These are phyloP conservation scores for Heteromurus nitidus DNA, from an alignment of 2,888 invertebrate genomes.

Conservation along the genomic window DNA sequence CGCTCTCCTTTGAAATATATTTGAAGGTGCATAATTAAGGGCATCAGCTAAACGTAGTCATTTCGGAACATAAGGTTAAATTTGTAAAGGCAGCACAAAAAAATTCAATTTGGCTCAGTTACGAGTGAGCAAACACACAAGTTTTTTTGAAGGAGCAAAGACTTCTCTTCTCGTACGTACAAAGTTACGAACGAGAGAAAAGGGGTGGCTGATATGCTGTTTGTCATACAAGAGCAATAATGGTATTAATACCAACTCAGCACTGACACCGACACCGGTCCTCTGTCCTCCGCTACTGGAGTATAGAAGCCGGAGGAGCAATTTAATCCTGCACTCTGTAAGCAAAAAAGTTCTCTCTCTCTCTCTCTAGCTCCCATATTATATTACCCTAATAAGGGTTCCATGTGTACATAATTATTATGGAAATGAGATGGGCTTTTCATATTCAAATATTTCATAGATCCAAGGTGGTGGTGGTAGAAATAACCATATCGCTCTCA, in stretches of 20 bases:
- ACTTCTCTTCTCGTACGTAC: conserved; percentile 31
- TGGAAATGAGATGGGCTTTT: conserved; percentile 64
- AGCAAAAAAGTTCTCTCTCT: too few relatives aligned
- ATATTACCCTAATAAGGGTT: conserved; percentile 60
- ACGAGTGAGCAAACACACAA: conserved; percentile 29
- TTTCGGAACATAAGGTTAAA: too few relatives aligned
- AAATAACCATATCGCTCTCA: conserved; percentile 31
- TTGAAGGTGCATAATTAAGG: too few relatives aligned
- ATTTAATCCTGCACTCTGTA: too few relatives aligned
- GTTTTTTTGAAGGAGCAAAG: conserved; percentile 18
- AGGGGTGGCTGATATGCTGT: conserved; percentile 1
- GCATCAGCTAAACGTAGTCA: too few relatives aligned
- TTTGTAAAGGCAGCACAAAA: not conserved
- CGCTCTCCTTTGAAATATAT: too few relatives aligned
- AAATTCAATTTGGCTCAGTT: conserved; percentile 46
- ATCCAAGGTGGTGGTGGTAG: not conserved
- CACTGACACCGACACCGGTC: conserved; percentile 20
- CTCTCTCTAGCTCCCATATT: conserved; percentile 42
- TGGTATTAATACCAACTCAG: conserved; percentile 39
- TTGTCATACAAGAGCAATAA: conserved; percentile 55
- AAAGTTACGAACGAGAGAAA: conserved; percentile 34
- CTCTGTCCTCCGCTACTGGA: too few relatives aligned
- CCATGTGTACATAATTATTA: conserved; percentile 64
- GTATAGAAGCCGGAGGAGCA: too few relatives aligned
- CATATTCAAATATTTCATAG: conserved; percentile 46